Evolutionary conservation across 2,113 vertebrate species (phyloP).

Genomic region (Burhinus oedicnemus): DNA sequence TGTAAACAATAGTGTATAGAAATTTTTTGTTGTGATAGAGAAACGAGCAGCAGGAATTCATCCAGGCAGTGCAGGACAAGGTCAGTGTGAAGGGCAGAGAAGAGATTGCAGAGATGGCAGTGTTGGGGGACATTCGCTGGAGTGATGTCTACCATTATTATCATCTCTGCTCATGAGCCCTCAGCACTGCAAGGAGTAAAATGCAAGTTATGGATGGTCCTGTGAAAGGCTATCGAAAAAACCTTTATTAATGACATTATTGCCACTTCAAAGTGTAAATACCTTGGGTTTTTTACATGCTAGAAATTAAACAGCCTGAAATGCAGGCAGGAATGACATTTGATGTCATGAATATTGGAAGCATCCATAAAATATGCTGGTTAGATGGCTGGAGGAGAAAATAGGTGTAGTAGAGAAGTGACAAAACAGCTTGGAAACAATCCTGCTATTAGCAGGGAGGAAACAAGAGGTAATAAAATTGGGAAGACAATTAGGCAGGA

Average conservation of each 20-base stretch:
- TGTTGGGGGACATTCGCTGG: not conserved
- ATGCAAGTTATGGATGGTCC: not conserved
- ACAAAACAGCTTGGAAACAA: not conserved
- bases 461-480: slow-evolving; percentile 31
- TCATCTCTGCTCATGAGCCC: not conserved
- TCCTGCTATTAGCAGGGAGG: not conserved
- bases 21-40: not conserved
- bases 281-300: not conserved
- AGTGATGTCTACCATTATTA: not conserved
- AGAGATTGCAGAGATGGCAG: not conserved
- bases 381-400: slow-evolving; percentile 4
- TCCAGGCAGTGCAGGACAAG: not conserved
- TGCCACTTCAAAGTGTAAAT: not conserved
- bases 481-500: not conserved
- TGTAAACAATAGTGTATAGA: not conserved
- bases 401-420: not conserved
- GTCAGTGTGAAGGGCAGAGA: not conserved
- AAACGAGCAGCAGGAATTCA: not conserved
- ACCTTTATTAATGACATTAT: not conserved
- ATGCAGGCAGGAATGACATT: not conserved
- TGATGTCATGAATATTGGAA: slow-evolving; percentile 1
- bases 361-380: not conserved
- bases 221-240: not conserved
- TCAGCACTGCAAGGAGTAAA: not conserved
- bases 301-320: not conserved